A percentile compares a stretch with the other conserved stretches of the same genome.
These are phyloP conservation scores for Xenopus laevis DNA, from an alignment of 2,113 vertebrate species.

Conservation along the genomic window DNA sequence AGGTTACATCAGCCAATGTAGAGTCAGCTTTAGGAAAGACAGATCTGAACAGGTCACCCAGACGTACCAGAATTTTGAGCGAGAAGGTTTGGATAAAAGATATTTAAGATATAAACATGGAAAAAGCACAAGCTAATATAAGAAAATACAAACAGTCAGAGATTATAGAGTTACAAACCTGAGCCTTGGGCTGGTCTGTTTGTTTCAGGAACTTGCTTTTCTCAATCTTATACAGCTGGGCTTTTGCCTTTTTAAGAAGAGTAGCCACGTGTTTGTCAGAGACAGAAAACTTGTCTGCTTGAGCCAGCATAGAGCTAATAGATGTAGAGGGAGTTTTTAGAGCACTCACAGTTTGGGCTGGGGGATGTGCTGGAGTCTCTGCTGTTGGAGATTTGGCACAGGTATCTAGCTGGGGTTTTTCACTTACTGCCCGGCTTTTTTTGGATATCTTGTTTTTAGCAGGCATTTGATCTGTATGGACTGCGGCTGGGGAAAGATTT, in stretches of 20 bases:
- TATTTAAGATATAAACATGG: no score
- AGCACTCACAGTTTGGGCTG: conserved; percentile 59
- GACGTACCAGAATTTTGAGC: no score
- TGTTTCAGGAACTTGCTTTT: conserved; percentile 91
- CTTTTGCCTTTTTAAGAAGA: conserved; percentile 91
- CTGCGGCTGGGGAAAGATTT: conserved; percentile 58
- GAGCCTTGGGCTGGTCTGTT: conserved; percentile 87
- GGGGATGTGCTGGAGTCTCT: conserved; percentile 68
- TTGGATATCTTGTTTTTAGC: conserved; percentile 82
- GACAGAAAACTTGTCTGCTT: conserved; percentile 88
- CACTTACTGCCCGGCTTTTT: conserved; percentile 75
- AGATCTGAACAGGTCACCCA: no score
- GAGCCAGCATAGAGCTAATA: conserved; percentile 83
- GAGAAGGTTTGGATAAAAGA: no score
- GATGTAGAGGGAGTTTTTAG: conserved; percentile 79
- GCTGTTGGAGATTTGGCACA: conserved; percentile 54
- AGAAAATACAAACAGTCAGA: background rate
- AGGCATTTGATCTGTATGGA: conserved; percentile 63
- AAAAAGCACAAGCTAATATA: no score
- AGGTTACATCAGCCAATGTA: no score
- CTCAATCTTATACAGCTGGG: conserved; percentile 91
- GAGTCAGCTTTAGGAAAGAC: no score
- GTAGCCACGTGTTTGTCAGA: conserved; percentile 89
- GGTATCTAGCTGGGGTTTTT: conserved; percentile 70
- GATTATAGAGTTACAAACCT: conserved; percentile 65